Percentiles rank a stretch among this genome's conserved stretches.
These are phyloP conservation scores for Calyptommatus sinebrachiatus DNA, from an alignment of 2,113 vertebrate species.

Conservation along the genomic window DNA sequence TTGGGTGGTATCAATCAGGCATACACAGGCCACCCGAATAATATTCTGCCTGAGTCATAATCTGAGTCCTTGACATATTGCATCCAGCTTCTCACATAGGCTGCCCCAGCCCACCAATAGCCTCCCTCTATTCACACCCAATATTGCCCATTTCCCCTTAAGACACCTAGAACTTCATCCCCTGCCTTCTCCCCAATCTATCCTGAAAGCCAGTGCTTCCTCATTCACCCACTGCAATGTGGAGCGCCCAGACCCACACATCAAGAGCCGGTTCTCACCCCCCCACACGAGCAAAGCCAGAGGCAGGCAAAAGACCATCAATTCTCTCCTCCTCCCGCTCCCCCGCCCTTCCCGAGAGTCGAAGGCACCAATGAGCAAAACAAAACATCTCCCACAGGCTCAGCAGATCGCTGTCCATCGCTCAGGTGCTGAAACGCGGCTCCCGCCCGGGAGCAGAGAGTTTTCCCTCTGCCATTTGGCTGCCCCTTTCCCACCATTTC, in stretches of 20 bases:
- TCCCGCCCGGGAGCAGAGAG: no score
- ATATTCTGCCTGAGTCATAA: neutral
- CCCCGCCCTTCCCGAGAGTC: neutral
- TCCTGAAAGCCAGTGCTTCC: neutral
- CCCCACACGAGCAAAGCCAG: neutral
- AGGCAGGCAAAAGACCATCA: neutral
- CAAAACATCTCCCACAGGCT: neutral
- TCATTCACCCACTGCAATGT: constrained; percentile 7
- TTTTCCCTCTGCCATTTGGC: neutral
- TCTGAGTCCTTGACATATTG: neutral
- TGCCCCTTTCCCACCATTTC: neutral
- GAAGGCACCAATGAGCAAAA: neutral
- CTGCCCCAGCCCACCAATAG: neutral
- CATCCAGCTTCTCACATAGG: neutral
- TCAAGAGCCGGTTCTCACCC: neutral
- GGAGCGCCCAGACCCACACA: neutral
- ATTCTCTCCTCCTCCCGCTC: no score
- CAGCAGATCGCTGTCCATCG: neutral
- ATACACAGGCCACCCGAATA: neutral
- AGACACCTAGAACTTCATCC: neutral
- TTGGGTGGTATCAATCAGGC: neutral
- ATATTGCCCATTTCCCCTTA: neutral
- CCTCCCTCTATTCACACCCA: neutral
- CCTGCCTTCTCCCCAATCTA: neutral
- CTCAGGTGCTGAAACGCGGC: neutral